Evolutionary conservation across 1,140 invertebrate species (phyloP), one percentile per base, ranked within the genome.

Genomic region (Halesus radiatus): DNA sequence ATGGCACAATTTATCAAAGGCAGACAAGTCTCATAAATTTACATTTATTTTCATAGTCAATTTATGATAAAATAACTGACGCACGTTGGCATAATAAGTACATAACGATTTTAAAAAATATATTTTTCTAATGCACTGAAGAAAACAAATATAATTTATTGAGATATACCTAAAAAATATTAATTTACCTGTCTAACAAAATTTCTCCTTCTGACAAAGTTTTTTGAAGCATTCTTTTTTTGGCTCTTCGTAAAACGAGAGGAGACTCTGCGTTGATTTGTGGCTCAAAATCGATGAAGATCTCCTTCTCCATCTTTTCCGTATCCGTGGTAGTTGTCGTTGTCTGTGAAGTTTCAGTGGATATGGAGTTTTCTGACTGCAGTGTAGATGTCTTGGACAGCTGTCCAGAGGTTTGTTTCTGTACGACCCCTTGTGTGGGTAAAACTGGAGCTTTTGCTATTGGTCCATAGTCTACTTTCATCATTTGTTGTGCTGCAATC

Each of bases 271-370:
- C 90, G 85, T 93, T 88, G 1, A 94, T 90, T 60, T 94, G 92
- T 13, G 95, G 95, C 87, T 96, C 95, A 85, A 96, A 96, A 86
- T 96, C 94, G 81, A 96, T 96, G 62, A 96, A 93, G 77, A 96
- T 96, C 88, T 96, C 95, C 84, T 93, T 92, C 85, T 94, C 93
- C 82, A 95, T 92, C 62, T 89, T 87, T 64, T 92, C 91, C 78
- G 90, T 92, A 74, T 92, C 91, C 79, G 91, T 88, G 0, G 80
- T 83, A 13, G 88, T 90, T 13, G 87, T 87, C 81, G 66, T 85
- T 37, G 89, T 89, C 5, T 86, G 86, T 3, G 88, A 89, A 50
- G 88, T 89, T 84, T 90, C 88, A 52, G 88, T 90, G 1, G 89
- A 90, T 76, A 87, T 86, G 0, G 89, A 90, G 76, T 87, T 86